These are phyloP conservation scores for Benitochromis conjunctus DNA, from an alignment of 2,113 vertebrate genomes.

Conservation along the genomic window DNA sequence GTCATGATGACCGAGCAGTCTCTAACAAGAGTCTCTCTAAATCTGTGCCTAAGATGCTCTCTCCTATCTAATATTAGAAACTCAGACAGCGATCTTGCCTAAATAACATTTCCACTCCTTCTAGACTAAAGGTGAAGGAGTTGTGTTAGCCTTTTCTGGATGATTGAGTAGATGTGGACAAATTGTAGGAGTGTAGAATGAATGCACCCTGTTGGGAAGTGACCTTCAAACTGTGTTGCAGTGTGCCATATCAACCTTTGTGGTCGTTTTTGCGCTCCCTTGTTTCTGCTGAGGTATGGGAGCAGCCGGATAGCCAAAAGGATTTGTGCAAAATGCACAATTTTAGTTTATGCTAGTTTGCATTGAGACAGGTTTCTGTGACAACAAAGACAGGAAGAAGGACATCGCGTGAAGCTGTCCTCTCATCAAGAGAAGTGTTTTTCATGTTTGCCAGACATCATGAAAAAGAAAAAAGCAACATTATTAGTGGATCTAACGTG, in stretches of 20 bases:
- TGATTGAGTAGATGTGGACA: neutral
- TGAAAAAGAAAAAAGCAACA: neutral
- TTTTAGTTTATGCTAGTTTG: neutral
- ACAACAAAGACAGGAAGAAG: neutral
- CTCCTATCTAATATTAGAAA: neutral
- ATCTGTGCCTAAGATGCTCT: neutral
- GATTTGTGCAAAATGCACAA: neutral
- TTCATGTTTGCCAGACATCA: neutral
- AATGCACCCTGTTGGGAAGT: neutral
- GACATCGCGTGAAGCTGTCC: neutral
- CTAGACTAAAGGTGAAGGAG: neutral
- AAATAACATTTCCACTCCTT: neutral
- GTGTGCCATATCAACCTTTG: neutral
- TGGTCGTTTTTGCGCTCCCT: neutral
- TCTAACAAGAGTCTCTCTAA: neutral
- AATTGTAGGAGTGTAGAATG: neutral
- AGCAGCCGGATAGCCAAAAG: neutral
- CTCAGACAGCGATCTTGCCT: neutral
- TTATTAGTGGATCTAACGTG: neutral
- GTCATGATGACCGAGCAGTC: neutral
- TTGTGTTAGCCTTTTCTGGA: neutral
- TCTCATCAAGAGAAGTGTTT: neutral
- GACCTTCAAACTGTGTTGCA: neutral
- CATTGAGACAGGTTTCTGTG: neutral
- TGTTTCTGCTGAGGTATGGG: neutral